These are phyloP conservation scores for Cryptus viduatorius DNA, from an alignment of 2,888 invertebrate species.

Conservation along the genomic window DNA sequence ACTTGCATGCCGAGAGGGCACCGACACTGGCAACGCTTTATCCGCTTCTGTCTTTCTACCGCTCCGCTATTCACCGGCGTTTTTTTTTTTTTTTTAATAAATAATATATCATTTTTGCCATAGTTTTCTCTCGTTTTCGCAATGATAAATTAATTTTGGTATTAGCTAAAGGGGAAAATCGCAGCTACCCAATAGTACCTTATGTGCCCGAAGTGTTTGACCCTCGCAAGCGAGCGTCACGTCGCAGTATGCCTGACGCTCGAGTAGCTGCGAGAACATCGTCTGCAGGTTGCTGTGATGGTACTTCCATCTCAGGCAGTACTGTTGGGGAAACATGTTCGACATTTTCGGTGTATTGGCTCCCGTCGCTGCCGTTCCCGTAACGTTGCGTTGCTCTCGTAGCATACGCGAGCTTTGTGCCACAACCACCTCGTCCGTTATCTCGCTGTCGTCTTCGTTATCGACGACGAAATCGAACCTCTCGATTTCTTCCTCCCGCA, in stretches of 20 bases:
- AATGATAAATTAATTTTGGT: too few species aligned
- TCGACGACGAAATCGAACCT: conserved; percentile 23
- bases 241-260: conserved; percentile 95
- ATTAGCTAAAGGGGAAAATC: too few species aligned
- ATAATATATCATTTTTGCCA: too few species aligned
- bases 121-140: too few species aligned
- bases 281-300: conserved; percentile 96
- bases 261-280: conserved; percentile 94
- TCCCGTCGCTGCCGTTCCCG: conserved; percentile 76
- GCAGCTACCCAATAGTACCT: conserved; percentile 80
- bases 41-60: neutral
- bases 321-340: conserved; percentile 94
- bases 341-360: conserved; percentile 70
- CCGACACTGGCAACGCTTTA: neutral
- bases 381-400: conserved; percentile 79
- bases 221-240: conserved; percentile 96
- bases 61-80: neutral
- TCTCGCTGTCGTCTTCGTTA: conserved; percentile 34
- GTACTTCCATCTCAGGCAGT: conserved; percentile 96
- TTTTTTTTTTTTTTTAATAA: too few species aligned
- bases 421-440: conserved; percentile 55
- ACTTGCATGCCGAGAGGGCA: neutral
- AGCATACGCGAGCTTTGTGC: conserved; percentile 78
- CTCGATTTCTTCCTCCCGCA: conserved; percentile 24
- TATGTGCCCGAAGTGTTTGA: conserved; percentile 91